Evolutionary conservation across 2,113 vertebrate genomes (phyloP).

Genomic region (Oplegnathus fasciatus): DNA sequence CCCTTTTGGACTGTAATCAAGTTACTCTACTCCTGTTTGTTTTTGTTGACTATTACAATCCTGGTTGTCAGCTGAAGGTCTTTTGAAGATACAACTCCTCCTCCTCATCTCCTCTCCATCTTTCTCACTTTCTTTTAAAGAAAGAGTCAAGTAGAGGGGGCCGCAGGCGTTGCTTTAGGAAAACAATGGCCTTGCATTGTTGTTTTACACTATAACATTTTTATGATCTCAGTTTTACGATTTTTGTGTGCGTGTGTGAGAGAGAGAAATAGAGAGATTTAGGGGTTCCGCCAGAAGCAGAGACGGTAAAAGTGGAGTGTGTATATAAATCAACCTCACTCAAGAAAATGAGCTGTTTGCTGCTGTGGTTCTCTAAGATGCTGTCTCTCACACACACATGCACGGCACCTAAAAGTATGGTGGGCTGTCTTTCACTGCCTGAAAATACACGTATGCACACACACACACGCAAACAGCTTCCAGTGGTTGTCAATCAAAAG

Average conservation of each 20-base stretch:
- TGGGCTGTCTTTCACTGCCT: neutral
- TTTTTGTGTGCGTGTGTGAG: neutral
- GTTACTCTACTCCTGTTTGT: neutral
- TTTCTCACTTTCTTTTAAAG: neutral
- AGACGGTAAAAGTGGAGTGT: conserved; percentile 36
- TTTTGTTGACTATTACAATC: neutral
- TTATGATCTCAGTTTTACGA: conserved; percentile 9
- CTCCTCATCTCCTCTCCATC: neutral
- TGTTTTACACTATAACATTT: conserved; percentile 19
- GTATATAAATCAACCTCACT: conserved; percentile 70
- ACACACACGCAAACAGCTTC: conserved; percentile 7
- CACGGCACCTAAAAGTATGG: conserved; percentile 12
- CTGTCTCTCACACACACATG: conserved; percentile 17
- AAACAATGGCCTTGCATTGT: neutral
- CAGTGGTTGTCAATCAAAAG: conserved; percentile 62
- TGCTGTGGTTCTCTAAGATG: conserved; percentile 6
- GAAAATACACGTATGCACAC: conserved; percentile 1
- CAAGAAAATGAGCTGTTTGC: conserved; percentile 65
- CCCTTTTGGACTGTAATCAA: neutral
- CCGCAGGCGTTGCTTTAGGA: neutral
- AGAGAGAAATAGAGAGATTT: conserved; percentile 29
- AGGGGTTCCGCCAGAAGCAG: conserved; percentile 17
- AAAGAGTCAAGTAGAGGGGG: neutral
- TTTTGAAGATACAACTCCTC: neutral
- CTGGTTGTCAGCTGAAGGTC: conserved; percentile 1